Percentiles rank a stretch among this genome's conserved stretches.
phyloP scores from a whole-genome alignment of 2,888 invertebrate genomes.

The Euplagia quadripunctaria region DNA sequence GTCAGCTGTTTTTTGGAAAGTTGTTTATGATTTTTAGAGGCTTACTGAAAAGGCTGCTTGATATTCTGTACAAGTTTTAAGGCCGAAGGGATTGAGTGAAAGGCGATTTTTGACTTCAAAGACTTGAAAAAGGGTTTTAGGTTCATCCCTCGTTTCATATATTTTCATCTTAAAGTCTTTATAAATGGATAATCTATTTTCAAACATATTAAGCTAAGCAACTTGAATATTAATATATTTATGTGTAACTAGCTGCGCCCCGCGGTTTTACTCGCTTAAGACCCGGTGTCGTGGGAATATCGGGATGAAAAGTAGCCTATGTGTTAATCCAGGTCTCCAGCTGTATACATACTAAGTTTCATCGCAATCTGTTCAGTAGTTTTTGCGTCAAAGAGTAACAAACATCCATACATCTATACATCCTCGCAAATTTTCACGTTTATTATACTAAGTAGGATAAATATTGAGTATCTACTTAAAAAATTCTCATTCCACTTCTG shows the following conservation, averaged over 20 bases:
- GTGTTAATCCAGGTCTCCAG: no score
- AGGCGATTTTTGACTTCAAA: slow-evolving; percentile 21
- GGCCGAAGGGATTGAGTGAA: slow-evolving; percentile 17
- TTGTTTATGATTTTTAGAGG: slow-evolving; percentile 34
- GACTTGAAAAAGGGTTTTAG: slow-evolving; percentile 4
- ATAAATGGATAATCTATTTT: neutral
- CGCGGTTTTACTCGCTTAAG: no score
- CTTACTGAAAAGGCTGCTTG: slow-evolving; percentile 32
- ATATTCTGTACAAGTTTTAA: slow-evolving; percentile 31
- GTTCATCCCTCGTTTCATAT: slow-evolving; percentile 2
- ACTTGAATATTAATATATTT: neutral
- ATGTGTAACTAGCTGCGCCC: no score
- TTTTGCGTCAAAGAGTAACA: no score
- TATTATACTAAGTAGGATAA: neutral
- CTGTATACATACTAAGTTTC: no score
- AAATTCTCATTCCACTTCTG: neutral
- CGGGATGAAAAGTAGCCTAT: no score
- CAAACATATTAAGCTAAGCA: neutral
- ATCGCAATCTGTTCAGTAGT: no score
- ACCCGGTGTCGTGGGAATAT: no score
- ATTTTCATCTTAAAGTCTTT: neutral
- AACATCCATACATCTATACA: no score
- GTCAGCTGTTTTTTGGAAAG: slow-evolving; percentile 38
- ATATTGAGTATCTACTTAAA: neutral
- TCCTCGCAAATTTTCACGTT: no score